Conservation (phyloP, 2,797 vertebrate genomes). For the Avahi laniger region DNA sequence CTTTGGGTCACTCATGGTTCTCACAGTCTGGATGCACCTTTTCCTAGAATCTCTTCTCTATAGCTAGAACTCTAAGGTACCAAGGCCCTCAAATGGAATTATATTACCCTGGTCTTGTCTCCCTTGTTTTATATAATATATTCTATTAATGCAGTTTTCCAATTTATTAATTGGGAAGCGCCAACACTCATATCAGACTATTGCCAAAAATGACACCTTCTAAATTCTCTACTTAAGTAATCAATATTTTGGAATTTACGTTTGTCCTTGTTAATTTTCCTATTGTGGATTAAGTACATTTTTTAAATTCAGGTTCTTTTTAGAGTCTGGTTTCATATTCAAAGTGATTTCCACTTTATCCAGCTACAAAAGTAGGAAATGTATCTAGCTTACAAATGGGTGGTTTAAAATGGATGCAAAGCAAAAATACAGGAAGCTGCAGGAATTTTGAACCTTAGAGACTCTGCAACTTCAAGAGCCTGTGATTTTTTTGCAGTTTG, state of each 20-base stretch:
- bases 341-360: background rate
- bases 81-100: background rate
- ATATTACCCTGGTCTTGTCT: too few species aligned
- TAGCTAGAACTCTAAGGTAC: background rate
- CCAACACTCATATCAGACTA: background rate
- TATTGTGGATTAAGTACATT: background rate
- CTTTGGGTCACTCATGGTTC: background rate
- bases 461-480: background rate
- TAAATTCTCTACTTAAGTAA: background rate
- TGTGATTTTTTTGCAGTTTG: background rate
- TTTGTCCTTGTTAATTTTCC: background rate
- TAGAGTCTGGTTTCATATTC: background rate
- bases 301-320: background rate
- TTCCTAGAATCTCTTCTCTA: background rate
- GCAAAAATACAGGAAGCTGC: background rate
- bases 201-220: background rate
- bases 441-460: background rate
- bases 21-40: background rate
- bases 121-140: background rate
- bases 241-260: background rate
- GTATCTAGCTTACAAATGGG: background rate
- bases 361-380: background rate
- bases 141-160: background rate
- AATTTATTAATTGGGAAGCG: background rate
- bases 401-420: background rate